Conservation (phyloP, 2,888 invertebrate species). For the Hetaerina titia region DNA sequence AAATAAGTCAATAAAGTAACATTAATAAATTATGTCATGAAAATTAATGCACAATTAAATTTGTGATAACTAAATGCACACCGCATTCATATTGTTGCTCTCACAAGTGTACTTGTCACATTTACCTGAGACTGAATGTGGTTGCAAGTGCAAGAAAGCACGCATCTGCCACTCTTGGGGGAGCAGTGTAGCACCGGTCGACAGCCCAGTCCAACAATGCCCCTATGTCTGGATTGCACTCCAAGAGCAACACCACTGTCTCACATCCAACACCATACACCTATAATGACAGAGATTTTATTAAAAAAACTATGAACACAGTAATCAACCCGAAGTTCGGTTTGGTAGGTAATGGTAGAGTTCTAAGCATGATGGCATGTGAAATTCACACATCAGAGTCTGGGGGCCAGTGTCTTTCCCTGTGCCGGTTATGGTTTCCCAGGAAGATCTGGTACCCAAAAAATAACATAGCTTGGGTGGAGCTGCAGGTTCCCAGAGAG, state of each 20-base stretch:
- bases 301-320: no score
- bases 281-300: conserved; percentile 79
- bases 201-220: conserved; percentile 98
- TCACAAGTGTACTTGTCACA: conserved; percentile 46
- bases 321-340: no score
- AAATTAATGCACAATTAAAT: no score
- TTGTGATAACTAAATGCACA: no score
- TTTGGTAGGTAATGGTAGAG: no score
- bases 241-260: conserved; percentile 94
- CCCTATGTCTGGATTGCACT: conserved; percentile 96
- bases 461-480: no score
- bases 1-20: neutral
- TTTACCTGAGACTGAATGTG: conserved; percentile 96
- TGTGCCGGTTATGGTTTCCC: no score
- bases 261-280: conserved; percentile 94
- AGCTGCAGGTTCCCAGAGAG: no score
- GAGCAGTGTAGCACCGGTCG: conserved; percentile 97
- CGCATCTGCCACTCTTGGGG: conserved; percentile 94
- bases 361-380: no score
- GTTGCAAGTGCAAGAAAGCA: conserved; percentile 97
- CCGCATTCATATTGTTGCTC: neutral
- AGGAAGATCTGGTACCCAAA: no score
- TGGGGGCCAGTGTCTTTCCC: no score
- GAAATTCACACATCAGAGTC: no score
- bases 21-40: neutral